Evolutionary conservation across 64 coral and sea anemone species (phyloP).

Genomic region (Pachyseris speciosa): DNA sequence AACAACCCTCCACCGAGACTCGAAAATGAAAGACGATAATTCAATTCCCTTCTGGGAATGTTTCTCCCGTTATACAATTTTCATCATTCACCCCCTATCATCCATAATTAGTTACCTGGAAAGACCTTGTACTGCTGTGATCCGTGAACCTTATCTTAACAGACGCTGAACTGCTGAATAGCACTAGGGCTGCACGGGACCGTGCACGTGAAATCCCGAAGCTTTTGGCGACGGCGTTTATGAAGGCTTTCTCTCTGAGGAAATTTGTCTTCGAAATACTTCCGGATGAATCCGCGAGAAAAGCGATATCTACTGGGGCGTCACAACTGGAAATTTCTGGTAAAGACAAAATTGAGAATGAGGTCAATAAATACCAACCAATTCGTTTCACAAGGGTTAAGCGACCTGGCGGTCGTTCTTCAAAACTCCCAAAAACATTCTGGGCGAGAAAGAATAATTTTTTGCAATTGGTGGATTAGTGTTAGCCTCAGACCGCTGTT

Average conservation of each 20-base stretch:
- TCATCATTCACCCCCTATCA: too few relatives aligned
- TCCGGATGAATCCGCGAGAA: conserved; percentile 53
- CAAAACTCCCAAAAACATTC: too few relatives aligned
- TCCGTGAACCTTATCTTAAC: conserved; percentile 23
- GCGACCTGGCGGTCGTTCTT: too few relatives aligned
- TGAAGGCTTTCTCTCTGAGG: conserved; percentile 13
- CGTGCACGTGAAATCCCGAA: conserved; percentile 24
- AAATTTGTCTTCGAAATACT: background rate
- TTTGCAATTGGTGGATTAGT: too few relatives aligned
- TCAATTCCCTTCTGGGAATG: too few relatives aligned
- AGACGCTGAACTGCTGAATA: conserved; percentile 44
- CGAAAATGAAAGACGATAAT: too few relatives aligned
- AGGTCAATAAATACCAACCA: too few relatives aligned
- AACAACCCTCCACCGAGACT: too few relatives aligned
- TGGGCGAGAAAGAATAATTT: too few relatives aligned
- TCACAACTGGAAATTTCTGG: conserved; percentile 30
- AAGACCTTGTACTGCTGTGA: background rate
- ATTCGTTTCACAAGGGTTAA: too few relatives aligned
- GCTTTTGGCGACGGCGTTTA: background rate
- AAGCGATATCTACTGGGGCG: conserved; percentile 22
- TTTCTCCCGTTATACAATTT: too few relatives aligned
- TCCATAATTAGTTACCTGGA: background rate
- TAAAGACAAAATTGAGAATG: background rate
- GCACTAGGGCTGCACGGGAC: conserved; percentile 35
- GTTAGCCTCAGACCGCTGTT: too few relatives aligned